These are phyloP conservation scores for Prorops nasuta DNA, from an alignment of 1,140 invertebrate species.

Conservation along the genomic window DNA sequence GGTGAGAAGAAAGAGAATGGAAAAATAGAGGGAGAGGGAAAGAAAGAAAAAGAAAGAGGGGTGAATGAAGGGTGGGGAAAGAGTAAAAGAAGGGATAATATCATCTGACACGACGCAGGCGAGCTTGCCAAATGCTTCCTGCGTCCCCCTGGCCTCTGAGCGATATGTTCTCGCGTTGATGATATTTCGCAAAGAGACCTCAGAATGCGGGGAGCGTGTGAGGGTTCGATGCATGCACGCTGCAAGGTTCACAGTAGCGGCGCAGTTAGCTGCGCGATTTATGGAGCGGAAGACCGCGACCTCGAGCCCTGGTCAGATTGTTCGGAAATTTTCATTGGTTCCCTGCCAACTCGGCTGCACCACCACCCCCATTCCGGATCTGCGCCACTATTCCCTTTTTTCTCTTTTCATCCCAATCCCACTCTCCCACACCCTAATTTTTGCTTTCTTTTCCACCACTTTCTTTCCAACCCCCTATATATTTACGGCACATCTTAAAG, in stretches of 20 bases:
- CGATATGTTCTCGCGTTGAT: background rate
- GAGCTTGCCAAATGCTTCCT: no score
- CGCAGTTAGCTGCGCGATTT: background rate
- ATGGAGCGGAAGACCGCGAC: background rate
- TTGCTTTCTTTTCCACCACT: background rate
- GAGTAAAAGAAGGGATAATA: no score
- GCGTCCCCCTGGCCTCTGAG: no score
- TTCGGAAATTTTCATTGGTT: background rate
- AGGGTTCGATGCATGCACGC: no score
- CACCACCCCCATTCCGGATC: background rate
- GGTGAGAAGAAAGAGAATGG: no score
- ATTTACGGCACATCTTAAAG: background rate
- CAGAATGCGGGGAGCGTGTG: background rate
- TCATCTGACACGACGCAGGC: no score
- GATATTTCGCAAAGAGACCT: background rate
- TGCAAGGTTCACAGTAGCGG: no score
- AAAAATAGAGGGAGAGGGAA: no score
- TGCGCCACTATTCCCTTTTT: background rate
- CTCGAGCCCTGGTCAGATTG: background rate
- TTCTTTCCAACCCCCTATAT: background rate
- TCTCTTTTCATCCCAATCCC: background rate
- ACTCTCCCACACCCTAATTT: background rate
- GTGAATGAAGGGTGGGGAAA: no score
- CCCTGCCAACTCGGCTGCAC: background rate
- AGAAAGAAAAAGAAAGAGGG: no score